Evolutionary conservation across 2,113 vertebrate species (phyloP), one percentile per base, ranked within the genome.

Genomic region (Phrynocephalus versicolor): DNA sequence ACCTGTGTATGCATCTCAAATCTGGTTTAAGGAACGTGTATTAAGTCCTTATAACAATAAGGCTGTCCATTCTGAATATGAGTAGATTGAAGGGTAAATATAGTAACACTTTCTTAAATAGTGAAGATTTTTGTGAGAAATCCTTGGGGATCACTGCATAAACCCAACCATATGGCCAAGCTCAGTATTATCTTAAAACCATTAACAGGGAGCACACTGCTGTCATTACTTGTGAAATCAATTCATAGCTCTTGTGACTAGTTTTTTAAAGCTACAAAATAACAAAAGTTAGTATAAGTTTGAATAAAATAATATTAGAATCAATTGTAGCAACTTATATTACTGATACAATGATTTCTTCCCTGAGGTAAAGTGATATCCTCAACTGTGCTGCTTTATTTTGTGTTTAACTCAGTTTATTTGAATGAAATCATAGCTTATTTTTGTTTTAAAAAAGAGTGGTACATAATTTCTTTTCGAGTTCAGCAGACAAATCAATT

Each of bases 91-190:
- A 88, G 91, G 55, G 91, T 93, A 93, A 92, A 92, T 91, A 91
- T 84, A 93, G 90, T 72, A 93, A 89, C 81, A 87, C 79, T 93
- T 93, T 87, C 90, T 93, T 94, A 90, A 69, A 83, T 73, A 75
- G 88, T 72, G 64, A 88, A 83, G 71, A 78, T 91, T 91, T 84
- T 85, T 87, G 77, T 75, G 74, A 93, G 89, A 91, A 93, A 84
- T 67, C 65, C 23, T 87, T 39, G n/a, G 19, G 45, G 58, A 65
- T 62, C 82, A 51, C 62, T 39, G 21, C 81, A 79, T 70, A 91
- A 91, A 88, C 76, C 86, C 71, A 91, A 58, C 90, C 88, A 91
- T 93, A 90, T 91, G 91, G 90, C 89, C 90, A 89, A 85, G 1
- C 33, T 83, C 74, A 90, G 87, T 70, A 65, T 93, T 91, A 83